Base-by-base conservation (phyloP, 2,113 vertebrate genomes). In the Engystomops pustulosus region DNA sequence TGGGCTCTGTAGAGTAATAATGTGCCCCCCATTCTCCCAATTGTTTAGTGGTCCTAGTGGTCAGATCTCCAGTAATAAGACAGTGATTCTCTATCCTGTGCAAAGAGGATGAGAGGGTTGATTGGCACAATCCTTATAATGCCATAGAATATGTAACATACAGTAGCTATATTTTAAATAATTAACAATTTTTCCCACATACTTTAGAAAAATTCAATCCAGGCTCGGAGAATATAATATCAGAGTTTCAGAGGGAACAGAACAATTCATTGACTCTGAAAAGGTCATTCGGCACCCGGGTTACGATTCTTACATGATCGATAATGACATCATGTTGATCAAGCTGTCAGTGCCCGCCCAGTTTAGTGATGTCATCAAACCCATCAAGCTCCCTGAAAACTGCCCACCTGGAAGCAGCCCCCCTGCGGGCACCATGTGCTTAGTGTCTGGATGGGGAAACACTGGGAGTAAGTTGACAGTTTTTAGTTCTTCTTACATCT, bases 301-400 rank as follows among this genome's bases (percentile, higher is more conserved):
- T 0, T 94, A 92, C 82, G 85, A 79, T 58, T 51, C 88, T 34
- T 83, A 84, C 47, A 77, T 23, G 70, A 86, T 95, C 87, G 86
- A 97, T 92, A 94, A 94, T 0, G 94, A 96, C 91, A 88, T 96
- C 90, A 91, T 95, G 94, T 89, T 95, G 85, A 94, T 96, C 91
- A 92, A 93, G 86, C 90, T 95, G 20, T 87, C 90, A 82, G 20
- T 3, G 0, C 69, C 91, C 0, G 94, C 92, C 12, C n/a, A 20
- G 62, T 51, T 95, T 18, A 95, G 88, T 69, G 27, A 10, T 84
- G 88, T 87, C 2, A 93, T 95, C 55, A 15, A 84, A 0, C 27
- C 91, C 9, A 86, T 96, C 18, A 8, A 91, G 49, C 90, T 96
- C 88, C 94, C 95, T 71, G 87, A 85, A 5, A 72, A 90, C 88